A percentile compares a stretch with the other conserved stretches of the same genome.
phyloP scores from a whole-genome alignment of 2,888 invertebrate species.

The Tillus elongatus region DNA sequence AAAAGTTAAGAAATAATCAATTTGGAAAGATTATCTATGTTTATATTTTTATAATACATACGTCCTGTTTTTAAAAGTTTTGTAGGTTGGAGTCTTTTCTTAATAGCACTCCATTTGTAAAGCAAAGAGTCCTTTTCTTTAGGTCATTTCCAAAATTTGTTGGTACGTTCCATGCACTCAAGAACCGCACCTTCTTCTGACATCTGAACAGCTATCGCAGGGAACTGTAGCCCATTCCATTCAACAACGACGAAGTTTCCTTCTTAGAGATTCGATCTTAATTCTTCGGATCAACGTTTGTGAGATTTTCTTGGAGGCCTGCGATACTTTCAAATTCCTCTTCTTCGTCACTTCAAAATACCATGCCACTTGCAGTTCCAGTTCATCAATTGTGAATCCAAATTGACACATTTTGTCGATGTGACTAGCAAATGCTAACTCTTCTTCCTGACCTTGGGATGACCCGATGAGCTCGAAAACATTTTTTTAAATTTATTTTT shows the following conservation, averaged over 20 bases:
- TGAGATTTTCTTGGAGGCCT: background rate
- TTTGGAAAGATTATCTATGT: too few species aligned
- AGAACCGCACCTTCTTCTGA: slow-evolving; percentile 8
- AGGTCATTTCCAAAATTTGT: slow-evolving; percentile 10
- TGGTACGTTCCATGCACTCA: slow-evolving; percentile 7
- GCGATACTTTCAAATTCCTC: too few species aligned
- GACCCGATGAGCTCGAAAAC: background rate
- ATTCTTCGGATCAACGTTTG: too few species aligned
- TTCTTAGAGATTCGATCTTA: background rate
- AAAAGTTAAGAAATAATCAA: too few species aligned
- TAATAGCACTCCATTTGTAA: slow-evolving; percentile 6
- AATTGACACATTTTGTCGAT: slow-evolving; percentile 4
- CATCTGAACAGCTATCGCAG: background rate
- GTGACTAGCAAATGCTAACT: slow-evolving; percentile 5
- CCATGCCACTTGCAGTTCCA: slow-evolving; percentile 5
- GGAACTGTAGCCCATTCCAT: slow-evolving; percentile 7
- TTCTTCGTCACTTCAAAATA: too few species aligned
- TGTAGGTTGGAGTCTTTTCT: background rate
- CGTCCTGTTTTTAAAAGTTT: too few species aligned
- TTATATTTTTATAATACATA: too few species aligned
- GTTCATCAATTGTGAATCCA: slow-evolving; percentile 4
- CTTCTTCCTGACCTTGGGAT: slow-evolving; percentile 3
- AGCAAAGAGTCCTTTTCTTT: slow-evolving; percentile 6
- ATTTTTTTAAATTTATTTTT: slow-evolving; percentile 4
- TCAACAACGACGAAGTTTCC: background rate